phyloP scores from a whole-genome alignment of 2,113 vertebrate genomes.

The Bujurquina vittata region DNA sequence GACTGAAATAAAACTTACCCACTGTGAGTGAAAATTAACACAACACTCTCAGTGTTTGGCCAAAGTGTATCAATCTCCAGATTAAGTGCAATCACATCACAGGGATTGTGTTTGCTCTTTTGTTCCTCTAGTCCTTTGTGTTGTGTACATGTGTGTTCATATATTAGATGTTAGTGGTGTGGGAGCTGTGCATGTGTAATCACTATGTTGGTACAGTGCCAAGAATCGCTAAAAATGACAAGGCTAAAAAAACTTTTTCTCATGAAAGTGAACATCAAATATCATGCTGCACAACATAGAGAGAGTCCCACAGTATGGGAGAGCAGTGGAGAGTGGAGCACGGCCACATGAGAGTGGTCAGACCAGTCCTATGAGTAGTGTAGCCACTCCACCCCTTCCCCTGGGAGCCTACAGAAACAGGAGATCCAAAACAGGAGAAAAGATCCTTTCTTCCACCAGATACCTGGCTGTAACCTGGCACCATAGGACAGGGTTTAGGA shows the following conservation, averaged over 20 bases:
- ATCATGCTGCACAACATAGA: constrained; percentile 58
- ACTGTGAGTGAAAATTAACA: not conserved
- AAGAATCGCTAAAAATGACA: constrained; percentile 35
- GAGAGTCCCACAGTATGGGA: constrained; percentile 42
- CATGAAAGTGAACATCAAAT: constrained; percentile 60
- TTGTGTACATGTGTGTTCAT: constrained; percentile 27
- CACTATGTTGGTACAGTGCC: constrained; percentile 18
- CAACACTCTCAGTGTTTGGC: not conserved
- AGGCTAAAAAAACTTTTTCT: constrained; percentile 29
- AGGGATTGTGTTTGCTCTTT: constrained; percentile 6
- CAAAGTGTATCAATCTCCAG: not conserved
- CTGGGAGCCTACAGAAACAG: constrained; percentile 73
- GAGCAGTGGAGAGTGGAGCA: constrained; percentile 52
- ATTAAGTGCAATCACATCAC: constrained; percentile 4
- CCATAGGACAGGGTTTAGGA: constrained; percentile 51
- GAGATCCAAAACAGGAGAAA: constrained; percentile 80
- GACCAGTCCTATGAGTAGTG: constrained; percentile 71
- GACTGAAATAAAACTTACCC: not conserved
- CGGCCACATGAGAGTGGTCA: constrained; percentile 70
- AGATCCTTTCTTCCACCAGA: constrained; percentile 82
- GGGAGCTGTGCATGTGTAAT: constrained; percentile 8
- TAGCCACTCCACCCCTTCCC: constrained; percentile 71
- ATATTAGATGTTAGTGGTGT: constrained; percentile 26
- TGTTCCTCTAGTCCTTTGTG: constrained; percentile 16
- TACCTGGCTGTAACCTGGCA: constrained; percentile 81